These are phyloP conservation scores for Muraenolepis orangiensis DNA, from an alignment of 2,797 vertebrate genomes.

Conservation along the genomic window DNA sequence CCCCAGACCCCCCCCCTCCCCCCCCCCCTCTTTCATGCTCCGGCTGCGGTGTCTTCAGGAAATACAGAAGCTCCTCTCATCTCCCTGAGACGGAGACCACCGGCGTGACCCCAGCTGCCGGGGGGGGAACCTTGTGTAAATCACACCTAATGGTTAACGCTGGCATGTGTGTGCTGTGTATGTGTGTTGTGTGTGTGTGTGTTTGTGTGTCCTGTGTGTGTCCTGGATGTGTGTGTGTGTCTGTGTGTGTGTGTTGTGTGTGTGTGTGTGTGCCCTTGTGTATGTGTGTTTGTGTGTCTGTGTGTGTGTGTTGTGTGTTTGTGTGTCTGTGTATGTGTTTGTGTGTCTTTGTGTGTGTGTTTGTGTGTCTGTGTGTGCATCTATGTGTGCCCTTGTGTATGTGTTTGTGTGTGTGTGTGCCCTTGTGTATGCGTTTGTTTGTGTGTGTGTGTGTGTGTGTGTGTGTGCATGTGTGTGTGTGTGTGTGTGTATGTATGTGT, in stretches of 20 bases:
- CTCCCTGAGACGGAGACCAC: conserved; percentile 64
- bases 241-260: too few species aligned
- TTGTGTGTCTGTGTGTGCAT: not conserved
- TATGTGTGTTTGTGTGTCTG: conserved; percentile 23
- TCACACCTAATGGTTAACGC: conserved; percentile 33
- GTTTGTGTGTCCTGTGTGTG: too few species aligned
- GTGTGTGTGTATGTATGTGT: conserved; percentile 16
- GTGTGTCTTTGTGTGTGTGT: conserved; percentile 22
- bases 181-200: conserved; percentile 26
- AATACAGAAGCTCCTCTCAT: conserved; percentile 61
- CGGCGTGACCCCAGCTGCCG: conserved; percentile 55
- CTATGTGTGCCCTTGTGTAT: conserved; percentile 1
- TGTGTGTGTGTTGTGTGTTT: not conserved
- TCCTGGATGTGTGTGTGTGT: too few species aligned
- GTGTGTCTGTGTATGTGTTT: conserved; percentile 8
- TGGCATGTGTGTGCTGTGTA: not conserved
- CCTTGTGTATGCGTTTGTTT: conserved; percentile 26
- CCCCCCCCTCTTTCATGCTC: conserved; percentile 32
- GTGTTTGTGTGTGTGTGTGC: not conserved
- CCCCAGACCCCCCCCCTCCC: too few species aligned
- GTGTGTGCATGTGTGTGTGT: conserved; percentile 14
- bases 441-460: not conserved
- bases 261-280: too few species aligned
- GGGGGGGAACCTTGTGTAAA: conserved; percentile 61
- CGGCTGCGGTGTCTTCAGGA: conserved; percentile 58